Conservation (phyloP, 2,113 vertebrate species). For the Eulemur macaco region DNA sequence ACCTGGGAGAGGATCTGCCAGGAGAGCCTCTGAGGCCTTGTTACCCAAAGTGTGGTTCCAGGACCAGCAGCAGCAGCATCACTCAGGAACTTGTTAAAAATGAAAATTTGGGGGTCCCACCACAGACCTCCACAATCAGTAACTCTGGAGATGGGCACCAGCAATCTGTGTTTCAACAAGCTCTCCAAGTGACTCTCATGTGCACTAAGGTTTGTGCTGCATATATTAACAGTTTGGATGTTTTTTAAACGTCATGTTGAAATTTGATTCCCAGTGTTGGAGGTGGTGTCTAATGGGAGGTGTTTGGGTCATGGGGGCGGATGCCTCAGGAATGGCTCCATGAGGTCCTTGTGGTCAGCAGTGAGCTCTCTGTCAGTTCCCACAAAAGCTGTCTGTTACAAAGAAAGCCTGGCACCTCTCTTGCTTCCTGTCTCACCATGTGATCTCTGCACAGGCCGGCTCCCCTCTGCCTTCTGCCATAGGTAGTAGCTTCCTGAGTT, state of each 20-base stretch:
- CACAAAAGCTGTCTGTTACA: background rate
- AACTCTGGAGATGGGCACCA: background rate
- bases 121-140: background rate
- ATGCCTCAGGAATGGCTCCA: background rate
- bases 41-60: background rate
- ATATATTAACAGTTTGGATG: background rate
- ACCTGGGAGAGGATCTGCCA: background rate
- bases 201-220: background rate
- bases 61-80: background rate
- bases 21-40: background rate
- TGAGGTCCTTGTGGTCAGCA: background rate
- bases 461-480: background rate
- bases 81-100: background rate
- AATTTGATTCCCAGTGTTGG: background rate
- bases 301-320: background rate
- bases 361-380: background rate
- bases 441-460: background rate
- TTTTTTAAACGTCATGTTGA: background rate
- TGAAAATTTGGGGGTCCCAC: background rate
- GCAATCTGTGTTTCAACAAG: background rate
- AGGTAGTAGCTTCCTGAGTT: background rate
- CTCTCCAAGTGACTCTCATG: fast-evolving
- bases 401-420: background rate
- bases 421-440: background rate
- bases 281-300: background rate